These are phyloP conservation scores for Irena cyanogastra DNA, from an alignment of 2,113 vertebrate genomes.

Conservation along the genomic window DNA sequence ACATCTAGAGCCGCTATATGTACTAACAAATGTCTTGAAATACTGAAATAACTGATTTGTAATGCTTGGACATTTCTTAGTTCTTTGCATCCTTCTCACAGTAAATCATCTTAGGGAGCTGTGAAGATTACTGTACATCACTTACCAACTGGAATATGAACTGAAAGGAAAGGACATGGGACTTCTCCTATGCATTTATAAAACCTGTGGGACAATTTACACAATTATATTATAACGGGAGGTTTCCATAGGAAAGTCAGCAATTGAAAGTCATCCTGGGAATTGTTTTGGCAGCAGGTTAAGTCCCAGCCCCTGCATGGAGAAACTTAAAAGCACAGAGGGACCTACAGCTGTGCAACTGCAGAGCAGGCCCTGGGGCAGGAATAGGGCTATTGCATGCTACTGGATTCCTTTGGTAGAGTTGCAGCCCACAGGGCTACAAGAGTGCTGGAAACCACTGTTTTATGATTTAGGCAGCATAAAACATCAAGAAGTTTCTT, in stretches of 20 bases:
- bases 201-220: conserved; percentile 59
- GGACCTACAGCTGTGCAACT: not conserved
- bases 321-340: not conserved
- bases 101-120: not conserved
- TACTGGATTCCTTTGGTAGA: not conserved
- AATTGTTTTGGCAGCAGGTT: not conserved
- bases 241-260: conserved; percentile 17
- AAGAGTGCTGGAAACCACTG: not conserved
- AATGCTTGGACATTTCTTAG: not conserved
- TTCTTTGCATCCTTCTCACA: conserved; percentile 13
- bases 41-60: not conserved
- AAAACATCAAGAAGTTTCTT: not conserved
- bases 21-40: not conserved
- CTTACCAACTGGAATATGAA: conserved; percentile 47
- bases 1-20: not conserved
- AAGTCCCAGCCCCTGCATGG: not conserved
- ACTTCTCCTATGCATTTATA: conserved; percentile 50
- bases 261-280: conserved; percentile 23
- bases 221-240: conserved; percentile 39
- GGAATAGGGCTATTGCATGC: not conserved
- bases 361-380: not conserved
- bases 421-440: not conserved
- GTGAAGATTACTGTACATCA: conserved; percentile 36
- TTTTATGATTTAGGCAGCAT: not conserved
- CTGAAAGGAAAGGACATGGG: conserved; percentile 57